Percentiles rank a stretch among this genome's conserved stretches.
Evolutionary conservation across 2,888 invertebrate genomes (phyloP).

Genomic region (Ashinkailepas kermadecensis): DNA sequence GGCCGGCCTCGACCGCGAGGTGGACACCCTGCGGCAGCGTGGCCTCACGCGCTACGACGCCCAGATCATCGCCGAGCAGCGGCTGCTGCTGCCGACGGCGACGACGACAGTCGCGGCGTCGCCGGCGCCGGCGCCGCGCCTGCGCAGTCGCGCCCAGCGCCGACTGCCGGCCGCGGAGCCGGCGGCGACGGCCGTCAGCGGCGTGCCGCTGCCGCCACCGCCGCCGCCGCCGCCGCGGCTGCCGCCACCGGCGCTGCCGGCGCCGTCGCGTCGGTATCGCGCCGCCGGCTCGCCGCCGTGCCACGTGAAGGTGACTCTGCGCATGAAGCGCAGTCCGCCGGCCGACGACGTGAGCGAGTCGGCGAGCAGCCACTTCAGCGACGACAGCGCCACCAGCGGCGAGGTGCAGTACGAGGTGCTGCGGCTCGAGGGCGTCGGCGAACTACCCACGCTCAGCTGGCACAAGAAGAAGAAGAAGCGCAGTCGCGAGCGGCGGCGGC

Average conservation of each 20-base stretch:
- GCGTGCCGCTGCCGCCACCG: neutral
- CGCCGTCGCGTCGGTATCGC: neutral
- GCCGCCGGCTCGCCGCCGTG: conserved; percentile 7
- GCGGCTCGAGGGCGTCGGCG: conserved; percentile 58
- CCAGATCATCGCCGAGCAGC: conserved; percentile 16
- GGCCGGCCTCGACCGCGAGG: conserved; percentile 11
- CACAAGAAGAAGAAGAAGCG: conserved; percentile 14
- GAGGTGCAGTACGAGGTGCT: conserved; percentile 65
- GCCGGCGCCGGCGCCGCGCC: neutral
- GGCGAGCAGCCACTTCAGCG: conserved; percentile 16
- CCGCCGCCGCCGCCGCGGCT: neutral
- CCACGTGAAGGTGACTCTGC: conserved; percentile 62
- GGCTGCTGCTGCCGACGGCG: neutral
- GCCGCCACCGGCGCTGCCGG: neutral
- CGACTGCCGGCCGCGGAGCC: neutral
- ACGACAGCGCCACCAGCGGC: conserved; percentile 40
- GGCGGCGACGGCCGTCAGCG: neutral
- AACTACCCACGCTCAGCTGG: neutral
- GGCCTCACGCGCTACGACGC: conserved; percentile 22
- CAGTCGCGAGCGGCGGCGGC: neutral
- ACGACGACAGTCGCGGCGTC: neutral
- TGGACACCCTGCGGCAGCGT: conserved; percentile 1
- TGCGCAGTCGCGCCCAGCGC: neutral
- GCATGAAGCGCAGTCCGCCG: conserved; percentile 79
- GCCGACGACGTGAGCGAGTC: conserved; percentile 70